phyloP scores from a whole-genome alignment of 2,888 invertebrate genomes.

The Eristalinus aeneus region DNA sequence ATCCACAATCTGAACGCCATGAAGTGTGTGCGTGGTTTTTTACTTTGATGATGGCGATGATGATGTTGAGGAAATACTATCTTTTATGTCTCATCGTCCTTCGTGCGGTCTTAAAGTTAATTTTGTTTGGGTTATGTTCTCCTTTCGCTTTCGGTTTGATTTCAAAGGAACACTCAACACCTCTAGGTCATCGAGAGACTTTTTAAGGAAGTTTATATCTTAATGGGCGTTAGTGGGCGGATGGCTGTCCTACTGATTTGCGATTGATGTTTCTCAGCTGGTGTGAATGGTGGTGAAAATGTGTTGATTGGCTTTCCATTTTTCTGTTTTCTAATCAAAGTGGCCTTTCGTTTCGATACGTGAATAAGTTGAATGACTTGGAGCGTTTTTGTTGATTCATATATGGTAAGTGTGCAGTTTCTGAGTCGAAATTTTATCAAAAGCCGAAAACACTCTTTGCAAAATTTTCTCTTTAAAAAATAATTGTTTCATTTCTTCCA shows the following conservation, averaged over 20 bases:
- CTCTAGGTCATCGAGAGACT: background rate
- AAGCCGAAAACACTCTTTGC: too few species aligned
- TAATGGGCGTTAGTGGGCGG: background rate
- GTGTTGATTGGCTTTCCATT: too few species aligned
- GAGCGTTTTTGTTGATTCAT: too few species aligned
- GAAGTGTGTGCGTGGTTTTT: constrained; percentile 7
- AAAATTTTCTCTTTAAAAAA: too few species aligned
- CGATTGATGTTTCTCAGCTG: background rate
- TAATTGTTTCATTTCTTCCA: too few species aligned
- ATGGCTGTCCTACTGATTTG: background rate
- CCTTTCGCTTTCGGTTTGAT: background rate
- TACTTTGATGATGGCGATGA: constrained; percentile 13
- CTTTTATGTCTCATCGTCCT: background rate
- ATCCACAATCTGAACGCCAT: constrained; percentile 3
- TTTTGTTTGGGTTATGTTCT: background rate
- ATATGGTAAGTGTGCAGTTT: too few species aligned
- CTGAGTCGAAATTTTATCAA: too few species aligned
- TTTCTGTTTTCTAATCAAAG: too few species aligned
- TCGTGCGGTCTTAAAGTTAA: background rate
- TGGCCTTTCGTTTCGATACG: too few species aligned
- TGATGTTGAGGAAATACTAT: background rate
- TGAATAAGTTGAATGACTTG: too few species aligned
- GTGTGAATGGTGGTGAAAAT: background rate
- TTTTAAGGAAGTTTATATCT: background rate
- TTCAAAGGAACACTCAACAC: background rate